Base-by-base conservation (phyloP, 2,888 invertebrate species). In the Chaetogeoica ovagalla region DNA sequence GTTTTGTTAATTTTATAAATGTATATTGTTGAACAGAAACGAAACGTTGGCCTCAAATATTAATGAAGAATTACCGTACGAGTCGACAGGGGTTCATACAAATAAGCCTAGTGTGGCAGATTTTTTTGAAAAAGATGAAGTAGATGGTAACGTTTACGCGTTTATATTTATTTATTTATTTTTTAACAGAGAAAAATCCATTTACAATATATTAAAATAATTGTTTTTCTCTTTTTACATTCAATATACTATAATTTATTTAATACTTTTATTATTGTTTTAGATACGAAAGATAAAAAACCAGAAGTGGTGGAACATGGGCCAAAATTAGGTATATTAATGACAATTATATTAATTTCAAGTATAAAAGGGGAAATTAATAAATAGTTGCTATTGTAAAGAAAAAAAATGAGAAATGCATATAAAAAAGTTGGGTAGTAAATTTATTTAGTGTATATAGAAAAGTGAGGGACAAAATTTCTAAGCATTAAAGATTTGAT, bases 21-120 rank as follows among this genome's bases (percentile, higher is more conserved):
- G 30, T n/a, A 68, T 63, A 57, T 39, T 3, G 13, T 71, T 55
- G 0, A n/a, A 71, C 21, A 79, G 79, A 9, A 71, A 43, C 57
- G 63, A 55, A 8, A 57, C 37, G 43, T 30, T n/a, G 7, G n/a
- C 30, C 9, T 71, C 71, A 71, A 62, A 52, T 65, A 21, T 43
- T 65, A 39, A 57, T 57, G 79, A 79, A 30, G 79, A 79, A 19
- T 17, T 79, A 0, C 79, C 79, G 0, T 79, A 79, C 21, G 79
- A 79, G 23, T 79, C 79, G 57, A 79, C 79, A 13, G 79, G 79
- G 8, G 79, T 23, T 6, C 79, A 79, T 63, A 79, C 63, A 6
- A 71, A 43, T 71, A 79, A 79, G 71, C 63, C 43, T 39, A 63
- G 23, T 57, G 39, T 79, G 57, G 37, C 63, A 6, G 57, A 79